Evolutionary conservation across 2,888 invertebrate species (phyloP).

Genomic region (Philaethria dido): DNA sequence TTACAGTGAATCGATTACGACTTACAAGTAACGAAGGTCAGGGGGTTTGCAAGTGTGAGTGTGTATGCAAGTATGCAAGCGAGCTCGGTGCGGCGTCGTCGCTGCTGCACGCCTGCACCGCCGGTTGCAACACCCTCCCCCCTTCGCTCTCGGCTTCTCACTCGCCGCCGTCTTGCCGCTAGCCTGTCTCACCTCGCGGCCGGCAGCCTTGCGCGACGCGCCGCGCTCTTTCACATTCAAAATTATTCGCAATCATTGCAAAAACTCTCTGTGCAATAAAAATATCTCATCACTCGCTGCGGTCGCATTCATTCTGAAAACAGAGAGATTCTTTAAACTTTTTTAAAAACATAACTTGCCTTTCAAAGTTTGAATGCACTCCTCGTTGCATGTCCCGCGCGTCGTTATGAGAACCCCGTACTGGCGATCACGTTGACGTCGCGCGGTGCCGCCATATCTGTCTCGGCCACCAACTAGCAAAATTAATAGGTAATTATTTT

Average conservation of each 20-base stretch:
- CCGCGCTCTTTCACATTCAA: constrained; percentile 84
- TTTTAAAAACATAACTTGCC: constrained; percentile 67
- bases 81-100: constrained; percentile 81
- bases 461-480: constrained; percentile 85
- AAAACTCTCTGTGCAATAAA: constrained; percentile 83
- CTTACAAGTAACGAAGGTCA: constrained; percentile 79
- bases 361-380: constrained; percentile 83
- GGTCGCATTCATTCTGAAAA: constrained; percentile 69
- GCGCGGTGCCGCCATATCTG: constrained; percentile 88
- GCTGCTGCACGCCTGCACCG: constrained; percentile 84
- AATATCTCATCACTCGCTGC: constrained; percentile 69
- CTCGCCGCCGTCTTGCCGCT: constrained; percentile 83
- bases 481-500: constrained; percentile 85
- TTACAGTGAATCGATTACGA: constrained; percentile 77
- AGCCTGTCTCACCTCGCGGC: constrained; percentile 84
- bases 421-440: constrained; percentile 88
- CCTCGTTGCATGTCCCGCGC: constrained; percentile 88
- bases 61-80: constrained; percentile 83
- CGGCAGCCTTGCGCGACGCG: constrained; percentile 84
- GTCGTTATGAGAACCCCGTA: constrained; percentile 90
- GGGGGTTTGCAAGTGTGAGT: constrained; percentile 77
- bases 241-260: constrained; percentile 83
- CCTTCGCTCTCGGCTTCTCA: constrained; percentile 81
- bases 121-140: constrained; percentile 84
- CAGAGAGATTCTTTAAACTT: constrained; percentile 72